Evolutionary conservation across 2,888 invertebrate species (phyloP).

Genomic region (Drosophila planitibia): DNA sequence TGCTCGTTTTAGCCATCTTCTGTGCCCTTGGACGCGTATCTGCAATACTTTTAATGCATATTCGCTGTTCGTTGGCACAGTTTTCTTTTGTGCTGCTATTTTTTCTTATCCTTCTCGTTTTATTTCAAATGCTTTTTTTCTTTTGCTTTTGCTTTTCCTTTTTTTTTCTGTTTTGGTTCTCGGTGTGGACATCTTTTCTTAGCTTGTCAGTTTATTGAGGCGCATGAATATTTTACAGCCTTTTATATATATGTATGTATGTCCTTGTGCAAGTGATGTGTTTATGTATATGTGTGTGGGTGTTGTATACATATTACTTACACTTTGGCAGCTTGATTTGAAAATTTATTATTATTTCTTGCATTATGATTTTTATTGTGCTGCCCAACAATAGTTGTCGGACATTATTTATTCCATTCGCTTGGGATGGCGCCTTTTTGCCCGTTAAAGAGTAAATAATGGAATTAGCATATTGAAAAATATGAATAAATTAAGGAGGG

Average conservation of each 20-base stretch:
- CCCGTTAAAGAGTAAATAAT: conserved; percentile 2
- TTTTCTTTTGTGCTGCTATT: conserved; percentile 44
- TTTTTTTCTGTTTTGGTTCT: conserved; percentile 27
- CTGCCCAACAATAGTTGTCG: conserved; percentile 52
- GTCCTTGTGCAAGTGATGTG: conserved; percentile 22
- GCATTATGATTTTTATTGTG: conserved; percentile 64
- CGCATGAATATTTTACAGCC: conserved; percentile 76
- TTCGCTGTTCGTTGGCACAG: conserved; percentile 63
- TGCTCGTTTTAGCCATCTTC: conserved; percentile 4
- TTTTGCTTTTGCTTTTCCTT: conserved; percentile 41
- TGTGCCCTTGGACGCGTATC: conserved; percentile 3
- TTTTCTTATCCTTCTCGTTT: conserved; percentile 33
- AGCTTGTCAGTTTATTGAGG: conserved; percentile 72
- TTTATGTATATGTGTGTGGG: conserved; percentile 11
- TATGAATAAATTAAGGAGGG: neutral
- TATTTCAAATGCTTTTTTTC: conserved; percentile 61
- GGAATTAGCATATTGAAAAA: conserved; percentile 27
- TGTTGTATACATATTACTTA: conserved; percentile 33
- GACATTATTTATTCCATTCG: conserved; percentile 43
- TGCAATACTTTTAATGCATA: conserved; percentile 77
- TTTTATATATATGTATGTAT: conserved; percentile 2
- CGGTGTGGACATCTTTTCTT: conserved; percentile 66
- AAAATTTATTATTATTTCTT: conserved; percentile 49
- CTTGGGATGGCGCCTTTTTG: conserved; percentile 30
- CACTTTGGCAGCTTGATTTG: conserved; percentile 43